Evolutionary conservation across 1,140 invertebrate genomes (phyloP).

Genomic region (Phortica variegata): DNA sequence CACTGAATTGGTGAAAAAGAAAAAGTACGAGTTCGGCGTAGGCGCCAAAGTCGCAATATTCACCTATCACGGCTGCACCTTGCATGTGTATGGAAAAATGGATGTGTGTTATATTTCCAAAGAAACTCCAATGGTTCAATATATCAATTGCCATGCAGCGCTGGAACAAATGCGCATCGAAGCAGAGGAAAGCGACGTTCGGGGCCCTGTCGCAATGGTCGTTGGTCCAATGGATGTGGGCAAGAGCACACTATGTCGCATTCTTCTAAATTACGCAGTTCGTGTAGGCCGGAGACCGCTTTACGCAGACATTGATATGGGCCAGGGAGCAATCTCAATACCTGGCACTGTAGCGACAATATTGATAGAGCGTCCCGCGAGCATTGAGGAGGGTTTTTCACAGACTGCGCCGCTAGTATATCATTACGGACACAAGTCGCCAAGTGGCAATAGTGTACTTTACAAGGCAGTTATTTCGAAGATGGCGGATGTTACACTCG

Average conservation of each 20-base stretch:
- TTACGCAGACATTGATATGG: slow-evolving; percentile 95
- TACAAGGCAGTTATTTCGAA: slow-evolving; percentile 85
- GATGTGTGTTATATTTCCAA: slow-evolving; percentile 93
- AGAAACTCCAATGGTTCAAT: slow-evolving; percentile 86
- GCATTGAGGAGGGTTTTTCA: slow-evolving; percentile 90
- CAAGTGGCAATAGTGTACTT: slow-evolving; percentile 75
- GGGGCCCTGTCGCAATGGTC: slow-evolving; percentile 84
- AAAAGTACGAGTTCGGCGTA: slow-evolving; percentile 84
- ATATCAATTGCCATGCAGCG: slow-evolving; percentile 92
- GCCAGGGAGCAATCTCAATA: slow-evolving; percentile 90
- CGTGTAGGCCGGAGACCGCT: slow-evolving; percentile 82
- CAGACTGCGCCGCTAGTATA: slow-evolving; percentile 90
- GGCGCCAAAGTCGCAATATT: slow-evolving; percentile 95
- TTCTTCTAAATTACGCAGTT: slow-evolving; percentile 93
- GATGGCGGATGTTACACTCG: slow-evolving; percentile 82
- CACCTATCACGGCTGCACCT: slow-evolving; percentile 91
- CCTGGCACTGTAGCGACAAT: slow-evolving; percentile 89
- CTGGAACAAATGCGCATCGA: slow-evolving; percentile 85
- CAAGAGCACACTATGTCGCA: slow-evolving; percentile 87
- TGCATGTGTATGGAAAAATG: slow-evolving; percentile 81
- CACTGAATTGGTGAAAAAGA: slow-evolving; percentile 91
- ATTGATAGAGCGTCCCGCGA: slow-evolving; percentile 85
- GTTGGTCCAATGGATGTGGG: slow-evolving; percentile 95
- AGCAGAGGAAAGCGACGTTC: slow-evolving; percentile 71
- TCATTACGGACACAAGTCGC: slow-evolving; percentile 88